Evolutionary conservation across 1,140 invertebrate genomes (phyloP), one percentile per base, ranked within the genome.

Genomic region (Penaeus chinensis): DNA sequence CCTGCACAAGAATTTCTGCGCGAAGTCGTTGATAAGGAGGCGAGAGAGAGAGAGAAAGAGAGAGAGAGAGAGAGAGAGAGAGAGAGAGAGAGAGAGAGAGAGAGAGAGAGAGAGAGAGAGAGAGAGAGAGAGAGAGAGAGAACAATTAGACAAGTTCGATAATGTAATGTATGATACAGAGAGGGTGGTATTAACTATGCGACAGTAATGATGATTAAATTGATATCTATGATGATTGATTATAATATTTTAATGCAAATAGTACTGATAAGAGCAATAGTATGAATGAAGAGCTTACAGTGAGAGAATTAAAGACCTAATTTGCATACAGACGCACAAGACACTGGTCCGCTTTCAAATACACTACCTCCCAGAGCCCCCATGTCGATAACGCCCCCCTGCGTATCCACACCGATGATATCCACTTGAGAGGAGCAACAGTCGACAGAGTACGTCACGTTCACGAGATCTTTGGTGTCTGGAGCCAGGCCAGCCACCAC

Each of bases 381-480:
- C 82, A 89, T 85, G 65, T 89, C 84, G 22, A 89, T 82, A 32
- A 13, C 11, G 66, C 88, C 86, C n/a, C 88, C 88, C 22, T 66
- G n/a, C 1, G 74, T 24, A 65, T 89, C 88, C 19, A 89, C 88
- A 10, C 71, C 88, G 65, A 87, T 89, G 7, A 89, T 62, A 37
- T 89, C 85, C 24, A 79, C 88, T 61, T 89, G 84, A 11, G 84
- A 62, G 27, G 37, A 61, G 84, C 88, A 89, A 66, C 84, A 85
- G 24, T 83, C 85, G 27, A 84, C 88, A 1, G 13, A 24, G 60
- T 85, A 82, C 24, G 19, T 47, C n/a, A 77, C 0, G 18, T 19
- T 74, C 0, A 87, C 81, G 1, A 24, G 19, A 11, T 69, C 37
- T 19, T 11, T 87, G 19, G 86, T 82, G 19, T 61, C 78, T 3